These are phyloP conservation scores for Triplophysa dalaica DNA, from an alignment of 2,113 vertebrate genomes.

Conservation along the genomic window DNA sequence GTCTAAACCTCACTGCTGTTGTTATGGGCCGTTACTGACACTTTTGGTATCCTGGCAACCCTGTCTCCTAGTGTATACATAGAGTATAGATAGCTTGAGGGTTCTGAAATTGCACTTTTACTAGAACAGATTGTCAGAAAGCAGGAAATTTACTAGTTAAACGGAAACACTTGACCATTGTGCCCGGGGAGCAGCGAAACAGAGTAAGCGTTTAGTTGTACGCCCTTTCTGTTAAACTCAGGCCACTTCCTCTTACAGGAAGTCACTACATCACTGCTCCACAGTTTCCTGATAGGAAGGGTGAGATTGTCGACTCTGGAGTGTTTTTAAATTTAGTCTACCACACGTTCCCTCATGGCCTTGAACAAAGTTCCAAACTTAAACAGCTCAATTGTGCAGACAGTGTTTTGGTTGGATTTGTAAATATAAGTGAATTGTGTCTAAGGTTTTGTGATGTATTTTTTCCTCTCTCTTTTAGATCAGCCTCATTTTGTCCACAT, in stretches of 20 bases:
- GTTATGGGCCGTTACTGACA: not conserved
- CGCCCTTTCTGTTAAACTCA: conserved; percentile 8
- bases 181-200: not conserved
- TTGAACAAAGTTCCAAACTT: not conserved
- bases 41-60: not conserved
- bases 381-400: not conserved
- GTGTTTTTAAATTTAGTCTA: not conserved
- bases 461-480: conserved; percentile 59
- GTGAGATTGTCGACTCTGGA: conserved; percentile 28
- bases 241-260: conserved; percentile 53
- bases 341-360: not conserved
- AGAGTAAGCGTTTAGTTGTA: conserved; percentile 28
- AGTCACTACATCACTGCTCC: conserved; percentile 43
- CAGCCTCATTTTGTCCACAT: conserved; percentile 67
- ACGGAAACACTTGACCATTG: conserved; percentile 42
- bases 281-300: conserved; percentile 58
- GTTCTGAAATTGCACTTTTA: not conserved
- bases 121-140: conserved; percentile 2
- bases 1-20: not conserved
- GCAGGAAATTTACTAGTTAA: conserved; percentile 31
- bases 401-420: not conserved
- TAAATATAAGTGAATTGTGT: not conserved
- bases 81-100: not conserved
- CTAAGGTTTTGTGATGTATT: not conserved
- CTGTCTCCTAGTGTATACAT: not conserved